These are phyloP conservation scores for Hydropsyche betteni DNA, from an alignment of 2,888 invertebrate species.

Conservation along the genomic window DNA sequence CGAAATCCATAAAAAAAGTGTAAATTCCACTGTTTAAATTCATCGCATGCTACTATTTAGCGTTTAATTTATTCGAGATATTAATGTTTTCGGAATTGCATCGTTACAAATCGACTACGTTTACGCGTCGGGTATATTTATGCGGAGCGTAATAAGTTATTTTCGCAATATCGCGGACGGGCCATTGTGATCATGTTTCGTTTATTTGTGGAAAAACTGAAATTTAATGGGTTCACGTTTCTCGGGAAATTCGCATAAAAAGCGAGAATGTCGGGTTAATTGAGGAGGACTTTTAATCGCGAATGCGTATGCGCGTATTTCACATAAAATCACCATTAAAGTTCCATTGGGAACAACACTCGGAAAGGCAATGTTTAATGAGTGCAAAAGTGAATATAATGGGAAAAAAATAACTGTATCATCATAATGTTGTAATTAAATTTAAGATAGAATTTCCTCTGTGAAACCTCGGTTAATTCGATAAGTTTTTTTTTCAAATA, in stretches of 20 bases:
- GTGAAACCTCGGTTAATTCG: too few species aligned
- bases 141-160: too few species aligned
- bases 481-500: too few species aligned
- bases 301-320: too few species aligned
- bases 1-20: conserved; percentile 6
- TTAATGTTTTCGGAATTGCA: not conserved
- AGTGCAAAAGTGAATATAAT: not conserved
- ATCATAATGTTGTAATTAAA: too few species aligned
- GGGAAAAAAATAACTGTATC: too few species aligned
- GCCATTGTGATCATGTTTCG: too few species aligned
- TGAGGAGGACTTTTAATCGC: not conserved
- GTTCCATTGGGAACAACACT: not conserved
- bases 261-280: conserved; percentile 10
- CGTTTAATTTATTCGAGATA: conserved; percentile 15
- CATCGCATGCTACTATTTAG: not conserved
- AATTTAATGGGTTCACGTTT: not conserved
- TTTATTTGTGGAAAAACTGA: not conserved
- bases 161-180: too few species aligned
- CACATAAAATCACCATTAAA: conserved; percentile 25
- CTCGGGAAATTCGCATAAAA: not conserved
- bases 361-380: conserved; percentile 21
- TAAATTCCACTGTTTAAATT: not conserved
- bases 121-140: not conserved
- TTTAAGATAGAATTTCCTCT: too few species aligned
- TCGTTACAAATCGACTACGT: conserved; percentile 10